Base-by-base conservation (phyloP, 2,113 vertebrate genomes). In the Galeopterus variegatus region DNA sequence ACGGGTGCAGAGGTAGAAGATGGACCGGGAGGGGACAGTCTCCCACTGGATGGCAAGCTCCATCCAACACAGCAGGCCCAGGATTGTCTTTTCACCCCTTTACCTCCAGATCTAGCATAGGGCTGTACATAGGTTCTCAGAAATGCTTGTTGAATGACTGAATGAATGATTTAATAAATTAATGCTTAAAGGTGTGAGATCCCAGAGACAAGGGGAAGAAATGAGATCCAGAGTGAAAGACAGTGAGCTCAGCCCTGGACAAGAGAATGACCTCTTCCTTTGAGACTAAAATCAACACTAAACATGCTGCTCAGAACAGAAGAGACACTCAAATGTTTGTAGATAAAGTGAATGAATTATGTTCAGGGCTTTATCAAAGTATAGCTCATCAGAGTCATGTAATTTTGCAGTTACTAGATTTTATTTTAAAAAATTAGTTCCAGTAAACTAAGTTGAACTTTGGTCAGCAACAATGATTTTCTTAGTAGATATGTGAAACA, bases 401-500 rank as follows among this genome's bases (percentile, higher is more conserved):
- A 97, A 93, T 70, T 93, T 84, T 65, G 97, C 94, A 94, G 28
- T 73, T 88, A 95, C 52, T 69, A 91, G 64, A 50, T 93, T 86
- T 1, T 28, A 96, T 70, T 92, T 14, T 77, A 52, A 95, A 97
- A 81, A 95, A 83, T 17, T 5, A 82, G 70, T 88, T 65, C 60
- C 94, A 90, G 73, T 65, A 92, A 50, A 70, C 33, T n/a, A 96
- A 95, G 41, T 50, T 88, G 85, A 97, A 97, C 45, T 95, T 96
- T 21, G 17, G 24, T 81, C 87, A 96, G 95, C 90, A 98, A 91
- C 92, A 94, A 84, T 54, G 88, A 95, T 95, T 95, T 90, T 69
- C 67, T 50, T 52, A 76, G 21, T 95, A n/a, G 13, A 26, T 10
- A 1, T 80, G 41, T 64, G 89, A 88, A 48, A 82, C 41, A 17